phyloP scores from a whole-genome alignment of 2,888 invertebrate genomes.

The Cephus rjabovi region DNA sequence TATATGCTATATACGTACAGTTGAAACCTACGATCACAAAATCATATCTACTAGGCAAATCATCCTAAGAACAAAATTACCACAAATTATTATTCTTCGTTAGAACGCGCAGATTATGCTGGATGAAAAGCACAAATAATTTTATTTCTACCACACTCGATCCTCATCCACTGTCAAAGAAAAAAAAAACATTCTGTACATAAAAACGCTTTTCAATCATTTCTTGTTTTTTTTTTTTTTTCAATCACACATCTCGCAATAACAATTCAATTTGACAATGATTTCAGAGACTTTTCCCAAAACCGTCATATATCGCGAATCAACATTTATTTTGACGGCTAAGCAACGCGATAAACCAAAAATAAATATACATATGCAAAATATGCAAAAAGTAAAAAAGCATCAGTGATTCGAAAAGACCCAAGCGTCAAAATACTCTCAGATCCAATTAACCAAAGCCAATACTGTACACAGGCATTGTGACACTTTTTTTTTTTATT shows the following conservation, averaged over 20 bases:
- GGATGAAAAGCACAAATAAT: neutral
- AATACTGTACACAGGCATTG: neutral
- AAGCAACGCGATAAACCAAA: neutral
- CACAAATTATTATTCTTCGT: neutral
- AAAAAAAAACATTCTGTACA: neutral
- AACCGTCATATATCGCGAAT: neutral
- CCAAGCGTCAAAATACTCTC: neutral
- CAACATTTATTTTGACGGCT: neutral
- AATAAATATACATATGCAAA: neutral
- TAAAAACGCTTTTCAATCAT: too few species aligned
- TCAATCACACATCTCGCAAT: neutral
- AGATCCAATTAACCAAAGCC: neutral
- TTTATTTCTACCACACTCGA: neutral
- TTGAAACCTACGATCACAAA: neutral
- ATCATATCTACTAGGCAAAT: neutral
- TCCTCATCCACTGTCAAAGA: neutral
- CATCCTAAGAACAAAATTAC: neutral
- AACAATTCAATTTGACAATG: neutral
- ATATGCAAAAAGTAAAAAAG: neutral
- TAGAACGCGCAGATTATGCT: neutral
- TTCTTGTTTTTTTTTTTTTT: neutral
- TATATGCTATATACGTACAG: neutral
- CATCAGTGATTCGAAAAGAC: neutral
- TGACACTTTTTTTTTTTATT: neutral
- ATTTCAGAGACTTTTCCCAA: neutral